These are phyloP conservation scores for Polyommatus icarus DNA, from an alignment of 2,888 invertebrate species.

Conservation along the genomic window DNA sequence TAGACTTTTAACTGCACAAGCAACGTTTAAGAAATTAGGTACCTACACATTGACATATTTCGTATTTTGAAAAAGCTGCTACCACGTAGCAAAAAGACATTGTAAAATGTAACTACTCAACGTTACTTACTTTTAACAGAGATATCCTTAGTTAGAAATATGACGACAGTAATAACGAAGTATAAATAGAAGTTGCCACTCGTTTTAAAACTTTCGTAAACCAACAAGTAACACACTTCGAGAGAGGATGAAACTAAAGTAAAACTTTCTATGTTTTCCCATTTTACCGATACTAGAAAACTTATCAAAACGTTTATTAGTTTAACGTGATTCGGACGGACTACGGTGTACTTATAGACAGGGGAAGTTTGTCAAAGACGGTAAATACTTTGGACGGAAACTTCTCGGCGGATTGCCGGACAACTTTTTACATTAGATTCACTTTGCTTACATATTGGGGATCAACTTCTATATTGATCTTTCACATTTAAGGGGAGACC, in stretches of 20 bases:
- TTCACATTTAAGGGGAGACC: not conserved
- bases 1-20: not conserved
- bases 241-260: slow-evolving; percentile 1
- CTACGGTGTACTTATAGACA: slow-evolving; percentile 24
- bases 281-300: slow-evolving; percentile 24
- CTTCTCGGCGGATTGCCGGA: slow-evolving; percentile 29
- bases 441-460: slow-evolving; percentile 28
- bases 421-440: slow-evolving; percentile 32
- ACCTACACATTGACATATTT: not conserved
- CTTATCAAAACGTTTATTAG: slow-evolving; percentile 25
- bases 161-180: not conserved
- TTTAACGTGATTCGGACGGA: slow-evolving; percentile 22
- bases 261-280: slow-evolving; percentile 2
- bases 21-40: not conserved
- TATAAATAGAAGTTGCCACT: not conserved
- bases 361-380: slow-evolving; percentile 31
- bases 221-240: not conserved
- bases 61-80: not conserved
- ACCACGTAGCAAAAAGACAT: not conserved
- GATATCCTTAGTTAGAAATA: not conserved
- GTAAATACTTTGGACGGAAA: slow-evolving; percentile 33
- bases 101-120: too few species aligned
- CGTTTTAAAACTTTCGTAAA: slow-evolving; percentile 2
- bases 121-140: too few species aligned
- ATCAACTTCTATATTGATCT: slow-evolving; percentile 19